Evolutionary conservation across 2,113 vertebrate genomes (phyloP).

Genomic region (Marmota flaviventris): DNA sequence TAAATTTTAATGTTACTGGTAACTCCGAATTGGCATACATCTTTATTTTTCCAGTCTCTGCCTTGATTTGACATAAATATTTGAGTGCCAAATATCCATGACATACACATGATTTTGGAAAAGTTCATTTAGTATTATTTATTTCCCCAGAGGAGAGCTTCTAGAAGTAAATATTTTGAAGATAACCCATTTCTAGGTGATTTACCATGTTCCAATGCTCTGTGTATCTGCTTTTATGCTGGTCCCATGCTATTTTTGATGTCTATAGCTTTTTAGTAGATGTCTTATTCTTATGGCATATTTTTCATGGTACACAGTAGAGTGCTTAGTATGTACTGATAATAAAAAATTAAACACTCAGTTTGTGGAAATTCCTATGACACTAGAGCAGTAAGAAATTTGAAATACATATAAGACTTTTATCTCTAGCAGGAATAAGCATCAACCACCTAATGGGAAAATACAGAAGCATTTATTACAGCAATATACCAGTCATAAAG

Average conservation of each 20-base stretch:
- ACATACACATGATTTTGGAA: neutral
- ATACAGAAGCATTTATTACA: neutral
- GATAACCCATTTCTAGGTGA: neutral
- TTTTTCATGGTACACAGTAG: neutral
- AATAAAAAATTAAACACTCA: neutral
- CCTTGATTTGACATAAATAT: neutral
- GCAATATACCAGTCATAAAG: neutral
- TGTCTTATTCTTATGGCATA: neutral
- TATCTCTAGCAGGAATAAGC: neutral
- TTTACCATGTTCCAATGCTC: neutral
- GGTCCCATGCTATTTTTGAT: neutral
- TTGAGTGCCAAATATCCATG: neutral
- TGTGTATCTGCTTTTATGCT: neutral
- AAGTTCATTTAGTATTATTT: neutral
- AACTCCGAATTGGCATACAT: neutral
- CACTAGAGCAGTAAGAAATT: neutral
- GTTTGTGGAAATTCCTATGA: neutral
- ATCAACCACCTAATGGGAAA: neutral
- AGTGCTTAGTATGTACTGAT: neutral
- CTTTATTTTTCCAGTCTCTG: neutral
- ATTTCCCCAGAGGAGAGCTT: neutral
- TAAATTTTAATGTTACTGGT: neutral
- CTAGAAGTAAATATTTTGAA: slow-evolving; percentile 1
- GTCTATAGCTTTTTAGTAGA: neutral
- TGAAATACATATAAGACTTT: neutral